A percentile compares a stretch with the other conserved stretches of the same genome.
Evolutionary conservation across 2,797 vertebrate species (phyloP).

Genomic region (Hapalemur alaotrensis): DNA sequence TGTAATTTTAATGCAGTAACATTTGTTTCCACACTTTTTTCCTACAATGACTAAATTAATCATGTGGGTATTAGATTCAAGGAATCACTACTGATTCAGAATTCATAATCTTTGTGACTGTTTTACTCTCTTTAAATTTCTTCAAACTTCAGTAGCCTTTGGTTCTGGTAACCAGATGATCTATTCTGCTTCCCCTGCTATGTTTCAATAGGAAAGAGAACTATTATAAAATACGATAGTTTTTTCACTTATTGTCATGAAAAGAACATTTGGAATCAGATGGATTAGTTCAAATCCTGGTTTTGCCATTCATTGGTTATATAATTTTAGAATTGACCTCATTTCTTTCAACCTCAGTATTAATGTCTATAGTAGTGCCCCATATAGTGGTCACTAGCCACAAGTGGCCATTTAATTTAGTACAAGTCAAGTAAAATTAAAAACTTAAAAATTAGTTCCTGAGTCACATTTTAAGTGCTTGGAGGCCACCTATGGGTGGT

Average conservation of each 20-base stretch:
- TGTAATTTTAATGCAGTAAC: neutral
- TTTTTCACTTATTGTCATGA: neutral
- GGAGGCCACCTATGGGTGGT: neutral
- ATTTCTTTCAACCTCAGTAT: neutral
- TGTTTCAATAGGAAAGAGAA: slow-evolving; percentile 13
- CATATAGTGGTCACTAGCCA: neutral
- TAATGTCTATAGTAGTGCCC: neutral
- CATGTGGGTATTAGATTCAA: neutral
- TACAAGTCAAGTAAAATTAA: neutral
- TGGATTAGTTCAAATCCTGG: neutral
- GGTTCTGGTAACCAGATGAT: neutral
- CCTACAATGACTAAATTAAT: neutral
- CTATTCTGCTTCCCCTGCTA: neutral
- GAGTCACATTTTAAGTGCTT: neutral
- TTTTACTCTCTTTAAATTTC: neutral
- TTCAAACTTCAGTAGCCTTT: neutral
- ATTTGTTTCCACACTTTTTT: neutral
- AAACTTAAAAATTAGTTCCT: neutral
- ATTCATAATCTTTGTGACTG: neutral
- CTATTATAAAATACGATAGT: neutral
- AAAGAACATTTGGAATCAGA: slow-evolving; percentile 3
- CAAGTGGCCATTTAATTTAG: neutral
- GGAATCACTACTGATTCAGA: neutral
- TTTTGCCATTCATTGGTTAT: neutral
- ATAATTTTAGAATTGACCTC: slow-evolving; percentile 7